A percentile compares a stretch with the other conserved stretches of the same genome.
These are phyloP conservation scores for Carassius carassius DNA, from an alignment of 2,113 vertebrate species.

Conservation along the genomic window DNA sequence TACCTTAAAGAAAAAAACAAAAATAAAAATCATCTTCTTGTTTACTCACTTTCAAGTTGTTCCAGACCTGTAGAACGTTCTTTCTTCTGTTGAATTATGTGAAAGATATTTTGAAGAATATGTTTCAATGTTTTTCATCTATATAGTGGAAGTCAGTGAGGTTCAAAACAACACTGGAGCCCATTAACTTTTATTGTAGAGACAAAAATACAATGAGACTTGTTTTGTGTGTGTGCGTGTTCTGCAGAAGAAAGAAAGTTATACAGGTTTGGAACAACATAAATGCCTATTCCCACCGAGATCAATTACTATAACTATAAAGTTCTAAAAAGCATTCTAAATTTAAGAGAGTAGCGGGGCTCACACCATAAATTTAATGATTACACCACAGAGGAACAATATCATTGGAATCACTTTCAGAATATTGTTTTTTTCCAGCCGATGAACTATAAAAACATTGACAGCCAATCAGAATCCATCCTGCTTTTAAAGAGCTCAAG, in stretches of 20 bases:
- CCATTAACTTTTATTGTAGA: background rate
- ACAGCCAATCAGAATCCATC: background rate
- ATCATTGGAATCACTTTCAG: background rate
- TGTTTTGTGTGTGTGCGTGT: background rate
- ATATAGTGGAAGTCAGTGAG: background rate
- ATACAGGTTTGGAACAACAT: background rate
- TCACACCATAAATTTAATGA: background rate
- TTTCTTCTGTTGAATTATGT: background rate
- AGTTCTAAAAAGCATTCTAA: too few species aligned
- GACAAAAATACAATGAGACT: background rate
- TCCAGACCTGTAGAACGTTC: background rate
- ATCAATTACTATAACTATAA: too few species aligned
- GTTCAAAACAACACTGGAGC: background rate
- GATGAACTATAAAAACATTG: background rate
- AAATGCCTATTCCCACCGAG: too few species aligned
- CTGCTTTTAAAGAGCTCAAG: background rate
- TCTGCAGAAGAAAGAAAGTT: background rate
- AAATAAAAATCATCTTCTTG: background rate
- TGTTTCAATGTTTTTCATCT: background rate
- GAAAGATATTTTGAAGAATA: background rate
- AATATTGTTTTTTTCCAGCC: background rate
- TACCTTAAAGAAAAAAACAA: background rate
- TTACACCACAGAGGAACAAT: background rate
- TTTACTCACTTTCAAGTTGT: background rate
- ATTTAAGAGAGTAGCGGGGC: too few species aligned